Evolutionary conservation across 2,888 invertebrate genomes (phyloP).

Genomic region (Xestia c-nigrum): DNA sequence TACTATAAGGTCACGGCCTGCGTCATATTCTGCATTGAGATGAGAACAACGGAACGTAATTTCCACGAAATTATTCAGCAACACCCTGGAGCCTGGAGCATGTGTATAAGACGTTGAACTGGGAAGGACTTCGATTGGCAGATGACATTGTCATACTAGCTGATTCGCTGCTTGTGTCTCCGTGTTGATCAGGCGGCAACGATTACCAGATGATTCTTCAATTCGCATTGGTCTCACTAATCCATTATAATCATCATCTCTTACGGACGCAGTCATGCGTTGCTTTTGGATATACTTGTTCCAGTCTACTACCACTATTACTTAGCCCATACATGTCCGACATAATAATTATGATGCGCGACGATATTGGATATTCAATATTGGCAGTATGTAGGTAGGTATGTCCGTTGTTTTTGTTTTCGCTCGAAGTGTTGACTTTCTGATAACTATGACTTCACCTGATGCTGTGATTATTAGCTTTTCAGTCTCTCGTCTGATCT

Average conservation of each 20-base stretch:
- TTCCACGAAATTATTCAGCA: too few relatives aligned
- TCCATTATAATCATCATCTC: not conserved
- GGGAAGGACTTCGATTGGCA: too few relatives aligned
- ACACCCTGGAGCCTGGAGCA: too few relatives aligned
- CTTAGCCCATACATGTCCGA: not conserved
- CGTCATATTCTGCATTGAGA: not conserved
- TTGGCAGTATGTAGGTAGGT: not conserved
- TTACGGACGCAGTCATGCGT: not conserved
- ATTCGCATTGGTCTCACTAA: too few relatives aligned
- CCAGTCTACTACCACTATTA: not conserved
- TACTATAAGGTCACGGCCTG: not conserved
- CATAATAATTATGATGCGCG: too few relatives aligned
- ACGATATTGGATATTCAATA: too few relatives aligned
- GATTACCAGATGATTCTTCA: too few relatives aligned
- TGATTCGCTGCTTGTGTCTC: too few relatives aligned
- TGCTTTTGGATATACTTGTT: constrained; percentile 3
- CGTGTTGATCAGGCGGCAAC: too few relatives aligned
- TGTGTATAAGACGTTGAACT: too few relatives aligned
- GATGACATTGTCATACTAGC: too few relatives aligned
- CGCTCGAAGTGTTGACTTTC: not conserved
- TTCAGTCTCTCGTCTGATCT: not conserved
- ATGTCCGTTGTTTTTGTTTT: not conserved
- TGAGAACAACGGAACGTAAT: too few relatives aligned
- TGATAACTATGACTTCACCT: not conserved
- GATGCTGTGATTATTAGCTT: not conserved